Evolutionary conservation across 2,888 invertebrate genomes (phyloP), one percentile per base, ranked within the genome.

Genomic region (Notodonta ziczac): DNA sequence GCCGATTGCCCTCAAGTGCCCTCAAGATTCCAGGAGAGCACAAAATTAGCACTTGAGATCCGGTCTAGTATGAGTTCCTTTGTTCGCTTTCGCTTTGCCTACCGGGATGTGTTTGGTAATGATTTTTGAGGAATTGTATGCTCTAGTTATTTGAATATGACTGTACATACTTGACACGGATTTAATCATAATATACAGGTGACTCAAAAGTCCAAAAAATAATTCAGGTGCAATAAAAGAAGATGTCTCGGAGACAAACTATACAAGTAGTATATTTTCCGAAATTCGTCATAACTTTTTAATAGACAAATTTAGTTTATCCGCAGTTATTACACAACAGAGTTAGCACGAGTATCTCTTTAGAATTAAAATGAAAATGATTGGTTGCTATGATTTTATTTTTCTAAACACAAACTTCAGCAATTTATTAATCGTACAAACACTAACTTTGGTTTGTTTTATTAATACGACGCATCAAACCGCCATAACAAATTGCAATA

Each of bases 1-100:
- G 72, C 78, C 81, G 76, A 88, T 86, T 82, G 84, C 86, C 78
- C 86, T 88, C 79, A 82, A 89, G 89, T 84, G 85, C 83, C 87
- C 84, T 82, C 67, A 69, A 74, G 65, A 62, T 56, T 35, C 55
- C 39, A 39, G 7, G 66, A 78, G 84, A 81, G 83, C 76, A 72
- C 78, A 76, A 84, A 88, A 91, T 91, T 91, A 90, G 88, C 86
- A 85, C 90, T 91, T 70, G 80, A 90, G 74, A 71, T 68, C 69
- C 52, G 46, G 63, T 58, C 62, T 59, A 59, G 69, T 66, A 76
- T 72, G 70, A 77, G 74, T 74, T 57, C 57, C 60, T 59, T 57
- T 60, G 58, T 53, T 56, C 66, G 50, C 14, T n/a, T 53, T 56
- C 56, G 60, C 60, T 58, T 56, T 59, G 53, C 16, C 10, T 24